phyloP scores from a whole-genome alignment of 2,888 invertebrate species.

The Arrhopalites spinosus region DNA sequence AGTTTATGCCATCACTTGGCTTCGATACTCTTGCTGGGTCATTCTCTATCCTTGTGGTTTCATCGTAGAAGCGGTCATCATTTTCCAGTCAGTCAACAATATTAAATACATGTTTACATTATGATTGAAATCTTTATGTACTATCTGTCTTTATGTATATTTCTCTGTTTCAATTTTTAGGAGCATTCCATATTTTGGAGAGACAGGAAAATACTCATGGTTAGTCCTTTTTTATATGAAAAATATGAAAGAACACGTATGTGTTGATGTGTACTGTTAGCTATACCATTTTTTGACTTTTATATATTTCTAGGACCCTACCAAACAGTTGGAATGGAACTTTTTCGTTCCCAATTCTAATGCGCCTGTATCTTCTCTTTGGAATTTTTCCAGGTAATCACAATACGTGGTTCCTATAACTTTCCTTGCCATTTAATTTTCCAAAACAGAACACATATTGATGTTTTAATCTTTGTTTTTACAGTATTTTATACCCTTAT shows the following conservation, averaged over 20 bases:
- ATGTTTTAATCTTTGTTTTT: slow-evolving; percentile 54
- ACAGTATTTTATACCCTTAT: slow-evolving; percentile 74
- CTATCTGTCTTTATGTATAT: too few relatives aligned
- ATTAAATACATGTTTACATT: too few relatives aligned
- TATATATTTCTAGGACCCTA: slow-evolving; percentile 70
- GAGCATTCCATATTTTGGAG: slow-evolving; percentile 85
- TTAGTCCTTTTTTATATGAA: neutral
- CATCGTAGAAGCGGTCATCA: slow-evolving; percentile 80
- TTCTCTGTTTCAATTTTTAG: too few relatives aligned
- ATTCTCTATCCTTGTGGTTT: slow-evolving; percentile 89
- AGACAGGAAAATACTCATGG: slow-evolving; percentile 75
- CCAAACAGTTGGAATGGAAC: slow-evolving; percentile 86
- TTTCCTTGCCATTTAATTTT: neutral
- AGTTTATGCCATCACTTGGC: slow-evolving; percentile 80
- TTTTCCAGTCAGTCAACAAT: slow-evolving; percentile 65
- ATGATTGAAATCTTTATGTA: too few relatives aligned
- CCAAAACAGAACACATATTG: neutral
- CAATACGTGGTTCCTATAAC: slow-evolving; percentile 10
- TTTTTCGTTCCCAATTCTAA: slow-evolving; percentile 80
- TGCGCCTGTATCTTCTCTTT: slow-evolving; percentile 77
- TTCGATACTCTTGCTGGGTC: slow-evolving; percentile 90
- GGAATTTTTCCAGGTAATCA: slow-evolving; percentile 72
- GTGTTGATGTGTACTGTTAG: too few relatives aligned
- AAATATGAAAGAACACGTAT: neutral
- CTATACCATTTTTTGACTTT: neutral